phyloP scores from a whole-genome alignment of 2,113 vertebrate species.

The human (Homo sapiens) region GRCh38 chr4:66659001-66659500 shows the following conservation, averaged over 20 bases:
- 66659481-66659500: not conserved
- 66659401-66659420: not conserved
- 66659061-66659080: not conserved
- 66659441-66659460: not conserved
- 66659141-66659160: not conserved
- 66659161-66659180: not conserved
- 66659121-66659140: not conserved
- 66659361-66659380: not conserved
- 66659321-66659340: not conserved
- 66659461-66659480: not conserved
- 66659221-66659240: not conserved
- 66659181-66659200: not conserved
- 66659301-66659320: not conserved
- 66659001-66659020: not conserved
- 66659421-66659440: not conserved
- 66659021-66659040: not conserved
- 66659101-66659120: not conserved
- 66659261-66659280: accelerated
- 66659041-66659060: not conserved
- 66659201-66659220: not conserved
- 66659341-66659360: not conserved
- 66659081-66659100: not conserved
- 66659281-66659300: not conserved
- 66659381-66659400: not conserved
- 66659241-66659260: not conserved